A percentile compares a stretch with the other conserved stretches of the same genome.
Conservation (phyloP, 2,113 vertebrate species). For the Leiothrix lutea region DNA sequence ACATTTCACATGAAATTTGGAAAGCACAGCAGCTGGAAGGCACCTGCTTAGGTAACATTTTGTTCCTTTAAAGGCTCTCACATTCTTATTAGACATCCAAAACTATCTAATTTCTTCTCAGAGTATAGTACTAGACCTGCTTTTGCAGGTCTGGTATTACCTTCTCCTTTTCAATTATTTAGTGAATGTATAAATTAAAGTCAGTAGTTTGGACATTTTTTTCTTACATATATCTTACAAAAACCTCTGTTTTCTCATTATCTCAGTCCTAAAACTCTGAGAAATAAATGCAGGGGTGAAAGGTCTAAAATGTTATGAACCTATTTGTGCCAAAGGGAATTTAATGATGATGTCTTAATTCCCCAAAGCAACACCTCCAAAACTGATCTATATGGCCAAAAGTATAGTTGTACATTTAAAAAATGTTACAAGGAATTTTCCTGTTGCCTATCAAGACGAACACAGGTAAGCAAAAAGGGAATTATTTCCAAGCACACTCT, state of each 20-base stretch:
- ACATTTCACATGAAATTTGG: background rate
- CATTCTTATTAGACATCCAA: background rate
- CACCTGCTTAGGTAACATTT: background rate
- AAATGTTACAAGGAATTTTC: background rate
- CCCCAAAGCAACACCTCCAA: background rate
- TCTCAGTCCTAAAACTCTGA: background rate
- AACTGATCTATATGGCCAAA: background rate
- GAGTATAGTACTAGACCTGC: background rate
- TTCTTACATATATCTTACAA: slow-evolving; percentile 9
- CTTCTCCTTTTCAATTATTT: slow-evolving; percentile 53
- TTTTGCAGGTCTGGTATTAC: background rate
- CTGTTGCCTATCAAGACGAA: background rate
- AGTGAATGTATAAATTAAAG: slow-evolving; percentile 30
- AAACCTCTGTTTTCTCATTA: background rate
- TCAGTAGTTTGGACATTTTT: background rate
- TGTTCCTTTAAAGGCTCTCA: background rate
- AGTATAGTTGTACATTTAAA: background rate
- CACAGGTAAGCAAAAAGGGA: background rate
- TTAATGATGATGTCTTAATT: background rate
- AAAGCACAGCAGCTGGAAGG: background rate
- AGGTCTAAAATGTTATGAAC: background rate
- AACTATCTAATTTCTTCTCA: background rate
- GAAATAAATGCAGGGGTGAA: background rate
- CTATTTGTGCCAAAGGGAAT: background rate
- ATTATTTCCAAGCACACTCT: background rate